phyloP scores from a whole-genome alignment of 1,140 invertebrate genomes.

The Drosophila nebulosa region DNA sequence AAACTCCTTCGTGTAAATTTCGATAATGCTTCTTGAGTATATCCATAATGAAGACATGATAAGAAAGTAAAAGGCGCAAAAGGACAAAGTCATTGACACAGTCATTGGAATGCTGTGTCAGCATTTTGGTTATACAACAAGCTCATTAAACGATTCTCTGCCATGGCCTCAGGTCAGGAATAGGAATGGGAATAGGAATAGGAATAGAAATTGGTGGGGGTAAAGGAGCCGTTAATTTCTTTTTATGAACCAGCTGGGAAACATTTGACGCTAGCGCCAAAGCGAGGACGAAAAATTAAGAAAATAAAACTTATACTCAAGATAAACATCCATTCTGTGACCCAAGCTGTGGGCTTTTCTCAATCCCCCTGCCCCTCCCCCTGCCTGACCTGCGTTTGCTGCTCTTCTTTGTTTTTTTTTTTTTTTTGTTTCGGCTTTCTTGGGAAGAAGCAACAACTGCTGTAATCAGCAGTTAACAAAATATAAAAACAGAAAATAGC shows the following conservation, averaged over 20 bases:
- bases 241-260: conserved; percentile 81
- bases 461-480: conserved; percentile 81
- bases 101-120: not conserved
- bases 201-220: conserved; percentile 25
- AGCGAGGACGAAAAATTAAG: conserved; percentile 52
- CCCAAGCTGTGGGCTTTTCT: not conserved
- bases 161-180: not conserved
- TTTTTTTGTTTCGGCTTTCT: not conserved
- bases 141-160: conserved; percentile 77
- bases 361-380: not conserved
- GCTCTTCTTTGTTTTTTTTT: not conserved
- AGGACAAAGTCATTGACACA: not conserved
- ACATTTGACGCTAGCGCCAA: conserved; percentile 53
- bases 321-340: conserved; percentile 61
- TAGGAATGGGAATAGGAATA: not conserved
- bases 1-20: no score
- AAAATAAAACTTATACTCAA: conserved; percentile 65
- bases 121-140: conserved; percentile 40
- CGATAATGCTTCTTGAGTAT: not conserved
- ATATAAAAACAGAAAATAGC: conserved; percentile 74
- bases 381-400: no score
- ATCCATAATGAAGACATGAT: not conserved
- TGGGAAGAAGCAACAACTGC: conserved; percentile 64
- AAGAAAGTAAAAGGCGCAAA: not conserved
- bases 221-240: conserved; percentile 80